Evolutionary conservation across 2,888 invertebrate genomes (phyloP).

Genomic region (Nebria salina): DNA sequence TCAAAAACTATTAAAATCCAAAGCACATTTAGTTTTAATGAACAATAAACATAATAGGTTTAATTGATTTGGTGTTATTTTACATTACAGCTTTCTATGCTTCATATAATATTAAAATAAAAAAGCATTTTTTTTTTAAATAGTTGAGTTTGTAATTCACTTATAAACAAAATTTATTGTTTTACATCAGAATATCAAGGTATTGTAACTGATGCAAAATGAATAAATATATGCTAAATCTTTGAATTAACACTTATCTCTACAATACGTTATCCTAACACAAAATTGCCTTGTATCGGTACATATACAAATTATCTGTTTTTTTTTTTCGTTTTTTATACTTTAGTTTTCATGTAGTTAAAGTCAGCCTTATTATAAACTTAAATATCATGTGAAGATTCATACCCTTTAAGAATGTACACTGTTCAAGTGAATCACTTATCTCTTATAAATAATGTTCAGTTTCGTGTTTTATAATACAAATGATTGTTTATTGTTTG

Average conservation of each 20-base stretch:
- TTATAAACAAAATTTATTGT: background rate
- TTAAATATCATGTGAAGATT: conserved; percentile 25
- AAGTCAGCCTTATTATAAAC: conserved; percentile 42
- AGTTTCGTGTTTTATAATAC: conserved; percentile 8
- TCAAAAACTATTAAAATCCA: too few relatives aligned
- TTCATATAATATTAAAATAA: too few relatives aligned
- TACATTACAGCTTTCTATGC: too few relatives aligned
- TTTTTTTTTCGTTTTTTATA: conserved; percentile 11
- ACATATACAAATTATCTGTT: conserved; percentile 42
- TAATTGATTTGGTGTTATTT: too few relatives aligned
- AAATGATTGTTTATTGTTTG: conserved; percentile 19
- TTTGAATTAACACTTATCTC: conserved; percentile 45
- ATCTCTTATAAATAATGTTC: background rate
- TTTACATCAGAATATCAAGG: conserved; percentile 3
- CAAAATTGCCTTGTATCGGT: conserved; percentile 46
- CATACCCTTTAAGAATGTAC: conserved; percentile 26
- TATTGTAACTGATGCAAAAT: conserved; percentile 21
- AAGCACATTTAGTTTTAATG: too few relatives aligned
- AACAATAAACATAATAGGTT: too few relatives aligned
- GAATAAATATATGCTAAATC: conserved; percentile 42
- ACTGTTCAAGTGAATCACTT: conserved; percentile 6
- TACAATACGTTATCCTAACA: conserved; percentile 45
- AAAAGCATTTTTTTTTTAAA: too few relatives aligned
- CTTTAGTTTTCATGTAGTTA: conserved; percentile 32
- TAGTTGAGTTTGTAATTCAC: background rate